Percentiles rank a stretch among this genome's conserved stretches.
These are phyloP conservation scores for Sciurus carolinensis DNA, from an alignment of 2,797 vertebrate species.

Conservation along the genomic window DNA sequence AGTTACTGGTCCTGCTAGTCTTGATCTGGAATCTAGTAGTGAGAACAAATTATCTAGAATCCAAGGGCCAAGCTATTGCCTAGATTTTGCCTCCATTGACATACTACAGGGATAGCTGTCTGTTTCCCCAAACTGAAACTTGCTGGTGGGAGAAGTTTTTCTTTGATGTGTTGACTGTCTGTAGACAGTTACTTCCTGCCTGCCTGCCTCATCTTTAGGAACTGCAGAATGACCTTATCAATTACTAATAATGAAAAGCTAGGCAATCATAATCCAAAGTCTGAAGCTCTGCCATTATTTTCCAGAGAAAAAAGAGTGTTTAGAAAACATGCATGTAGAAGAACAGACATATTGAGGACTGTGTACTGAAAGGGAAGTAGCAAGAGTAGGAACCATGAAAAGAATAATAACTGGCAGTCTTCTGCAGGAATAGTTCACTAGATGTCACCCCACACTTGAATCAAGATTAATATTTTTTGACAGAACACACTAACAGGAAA, in stretches of 20 bases:
- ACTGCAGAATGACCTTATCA: constrained; percentile 19
- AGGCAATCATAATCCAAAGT: not conserved
- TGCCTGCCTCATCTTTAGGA: not conserved
- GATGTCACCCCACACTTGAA: constrained; percentile 85
- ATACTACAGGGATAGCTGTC: not conserved
- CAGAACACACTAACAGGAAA: not conserved
- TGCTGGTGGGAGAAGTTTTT: not conserved
- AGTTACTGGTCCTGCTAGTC: not conserved
- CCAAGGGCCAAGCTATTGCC: not conserved
- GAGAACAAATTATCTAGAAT: not conserved
- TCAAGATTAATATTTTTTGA: not conserved
- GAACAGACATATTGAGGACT: not conserved
- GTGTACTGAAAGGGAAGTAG: constrained; percentile 9
- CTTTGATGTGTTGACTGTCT: not conserved
- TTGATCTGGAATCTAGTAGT: not conserved
- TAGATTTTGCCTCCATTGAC: not conserved
- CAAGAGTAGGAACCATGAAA: constrained; percentile 21
- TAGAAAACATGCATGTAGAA: not conserved
- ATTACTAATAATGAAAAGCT: constrained; percentile 18
- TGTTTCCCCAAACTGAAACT: not conserved
- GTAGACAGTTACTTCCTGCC: not conserved
- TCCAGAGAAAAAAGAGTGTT: constrained; percentile 8
- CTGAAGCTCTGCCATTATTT: not conserved
- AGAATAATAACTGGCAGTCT: not conserved
- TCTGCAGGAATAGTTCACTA: constrained; percentile 82